phyloP scores from a whole-genome alignment of 2,113 vertebrate species.

The Ivindomyrus marchei region DNA sequence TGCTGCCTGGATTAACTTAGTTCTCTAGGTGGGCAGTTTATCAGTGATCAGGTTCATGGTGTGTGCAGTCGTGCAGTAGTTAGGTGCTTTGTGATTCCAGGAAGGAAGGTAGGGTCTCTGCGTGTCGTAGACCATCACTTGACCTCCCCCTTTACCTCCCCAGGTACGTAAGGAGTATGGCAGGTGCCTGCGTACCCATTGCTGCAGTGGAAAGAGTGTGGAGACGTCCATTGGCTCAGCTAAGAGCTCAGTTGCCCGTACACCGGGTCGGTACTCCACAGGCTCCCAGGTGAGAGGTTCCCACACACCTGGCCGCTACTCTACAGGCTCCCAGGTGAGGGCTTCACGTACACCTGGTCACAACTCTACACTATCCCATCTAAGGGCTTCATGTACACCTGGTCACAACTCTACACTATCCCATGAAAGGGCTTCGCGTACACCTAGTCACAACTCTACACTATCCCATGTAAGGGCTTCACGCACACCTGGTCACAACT shows the following conservation, averaged over 20 bases:
- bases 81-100: background rate
- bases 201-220: constrained; percentile 91
- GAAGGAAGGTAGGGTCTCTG: background rate
- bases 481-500: background rate
- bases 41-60: background rate
- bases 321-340: background rate
- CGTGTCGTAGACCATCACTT: background rate
- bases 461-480: background rate
- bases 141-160: constrained; percentile 23
- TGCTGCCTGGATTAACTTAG: background rate
- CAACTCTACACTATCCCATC: background rate
- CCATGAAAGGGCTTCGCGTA: background rate
- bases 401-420: background rate
- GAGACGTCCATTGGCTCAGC: constrained; percentile 89
- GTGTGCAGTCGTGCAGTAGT: background rate
- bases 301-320: constrained; percentile 77
- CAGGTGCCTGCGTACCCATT: constrained; percentile 89
- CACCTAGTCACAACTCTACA: background rate
- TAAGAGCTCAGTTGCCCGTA: constrained; percentile 81
- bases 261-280: constrained; percentile 85
- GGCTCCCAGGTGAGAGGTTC: constrained; percentile 82
- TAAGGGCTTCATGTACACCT: background rate
- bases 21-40: background rate
- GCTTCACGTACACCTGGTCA: background rate
- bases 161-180: constrained; percentile 96